Evolutionary conservation across 2,888 invertebrate species (phyloP), one percentile per base, ranked within the genome.

Genomic region (Ormia ochracea): DNA sequence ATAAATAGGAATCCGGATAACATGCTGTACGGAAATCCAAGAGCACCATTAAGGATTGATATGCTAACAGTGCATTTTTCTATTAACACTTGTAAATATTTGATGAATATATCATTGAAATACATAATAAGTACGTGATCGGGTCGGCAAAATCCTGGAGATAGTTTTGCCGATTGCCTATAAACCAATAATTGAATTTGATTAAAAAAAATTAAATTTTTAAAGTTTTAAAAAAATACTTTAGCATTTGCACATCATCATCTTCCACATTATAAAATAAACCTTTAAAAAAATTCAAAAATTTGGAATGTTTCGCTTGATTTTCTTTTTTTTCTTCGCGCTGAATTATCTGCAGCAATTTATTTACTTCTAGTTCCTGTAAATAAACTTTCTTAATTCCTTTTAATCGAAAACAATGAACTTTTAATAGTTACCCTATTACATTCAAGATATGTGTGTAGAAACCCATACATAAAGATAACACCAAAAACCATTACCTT

Each of bases 81-180:
- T 6, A 88, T 43, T 2, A 88, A 12, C 21, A 85, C 73, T 58
- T 87, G 81, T 9, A 89, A 76, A 76, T 88, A 87, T 45, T 84
- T 85, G 0, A 89, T 54, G 21, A 89, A 86, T 59, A 88, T 80
- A 17, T 89, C 85, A 78, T 86, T 89, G 1, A 82, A 52, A 61
- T 89, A 89, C 68, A 84, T 83, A 9, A 88, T 45, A 2, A 88
- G 66, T 0, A 89, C 89, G 33, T 86, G 84, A 83, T 89, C 90
- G 0, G 90, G 89, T 12, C 87, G 84, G 58, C 89, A 89, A 74
- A 82, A 86, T 0, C 82, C 81, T 17, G 87, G 23, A 12, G 83
- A 84, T 0, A 87, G 4, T 78, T 84, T 85, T 28, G 82, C 82
- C 0, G 86, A 78, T 72, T 86, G 84, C 54, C 88, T 89, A 74